phyloP scores from a whole-genome alignment of 2,888 invertebrate species.

The Drosophila demipolita region DNA sequence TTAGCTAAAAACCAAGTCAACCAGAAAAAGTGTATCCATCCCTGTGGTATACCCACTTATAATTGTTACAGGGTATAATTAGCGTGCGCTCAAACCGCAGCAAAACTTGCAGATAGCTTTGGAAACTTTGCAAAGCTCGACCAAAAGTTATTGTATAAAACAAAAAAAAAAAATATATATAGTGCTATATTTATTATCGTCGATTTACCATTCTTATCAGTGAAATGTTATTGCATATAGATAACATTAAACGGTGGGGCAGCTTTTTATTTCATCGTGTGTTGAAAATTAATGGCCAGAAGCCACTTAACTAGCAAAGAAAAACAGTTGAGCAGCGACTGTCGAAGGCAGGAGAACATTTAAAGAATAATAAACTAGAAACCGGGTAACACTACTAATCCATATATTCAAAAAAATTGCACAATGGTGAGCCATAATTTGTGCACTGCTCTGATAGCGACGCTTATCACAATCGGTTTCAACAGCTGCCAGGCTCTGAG shows the following conservation, averaged over 20 bases:
- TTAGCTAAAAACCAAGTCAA: neutral
- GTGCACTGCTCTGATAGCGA: slow-evolving; percentile 29
- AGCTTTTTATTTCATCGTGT: neutral
- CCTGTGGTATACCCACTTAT: neutral
- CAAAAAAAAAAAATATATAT: slow-evolving; percentile 16
- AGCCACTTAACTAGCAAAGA: neutral
- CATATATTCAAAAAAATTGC: neutral
- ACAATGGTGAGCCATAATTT: slow-evolving; percentile 31
- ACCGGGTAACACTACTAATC: neutral
- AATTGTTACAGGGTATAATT: neutral
- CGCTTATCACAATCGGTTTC: slow-evolving; percentile 36
- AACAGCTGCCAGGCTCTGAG: slow-evolving; percentile 9
- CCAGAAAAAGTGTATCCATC: neutral
- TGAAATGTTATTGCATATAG: slow-evolving; percentile 14
- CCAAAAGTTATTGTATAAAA: neutral
- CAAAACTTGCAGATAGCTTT: slow-evolving; percentile 18
- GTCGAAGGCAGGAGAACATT: slow-evolving; percentile 23
- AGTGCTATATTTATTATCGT: slow-evolving; percentile 25
- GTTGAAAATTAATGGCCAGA: slow-evolving; percentile 27
- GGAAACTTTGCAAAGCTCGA: neutral
- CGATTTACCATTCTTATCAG: slow-evolving; percentile 42
- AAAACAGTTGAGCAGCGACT: slow-evolving; percentile 41
- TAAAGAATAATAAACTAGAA: neutral
- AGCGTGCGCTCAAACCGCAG: slow-evolving; percentile 22
- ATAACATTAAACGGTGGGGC: slow-evolving; percentile 23